A percentile compares a stretch with the other conserved stretches of the same genome.
Evolutionary conservation across 64 coral and sea anemone species (phyloP).

Genomic region (Actinia equina): DNA sequence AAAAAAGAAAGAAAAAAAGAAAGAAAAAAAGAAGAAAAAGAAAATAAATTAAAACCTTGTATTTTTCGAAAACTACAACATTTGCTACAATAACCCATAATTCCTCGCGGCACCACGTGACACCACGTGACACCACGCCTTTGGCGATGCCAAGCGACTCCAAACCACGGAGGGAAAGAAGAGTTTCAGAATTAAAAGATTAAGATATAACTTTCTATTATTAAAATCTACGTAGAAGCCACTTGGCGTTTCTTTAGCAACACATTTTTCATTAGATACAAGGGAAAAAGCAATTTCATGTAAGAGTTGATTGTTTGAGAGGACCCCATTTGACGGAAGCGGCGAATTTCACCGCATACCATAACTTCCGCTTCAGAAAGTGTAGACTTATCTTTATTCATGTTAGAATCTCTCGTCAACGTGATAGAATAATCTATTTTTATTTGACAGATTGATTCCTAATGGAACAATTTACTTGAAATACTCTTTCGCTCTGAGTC

Average conservation of each 20-base stretch:
- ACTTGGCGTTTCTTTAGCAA: neutral
- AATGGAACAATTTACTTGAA: neutral
- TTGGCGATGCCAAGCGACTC: too few species aligned
- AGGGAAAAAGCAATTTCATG: neutral
- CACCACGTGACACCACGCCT: too few species aligned
- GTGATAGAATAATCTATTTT: neutral
- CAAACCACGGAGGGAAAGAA: too few species aligned
- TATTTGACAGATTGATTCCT: neutral
- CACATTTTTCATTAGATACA: neutral
- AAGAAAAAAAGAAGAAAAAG: neutral
- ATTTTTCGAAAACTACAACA: too few species aligned
- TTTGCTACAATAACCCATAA: too few species aligned
- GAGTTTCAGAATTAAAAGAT: too few species aligned
- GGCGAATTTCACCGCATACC: neutral
- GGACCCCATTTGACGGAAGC: neutral
- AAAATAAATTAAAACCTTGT: too few species aligned
- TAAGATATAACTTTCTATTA: too few species aligned
- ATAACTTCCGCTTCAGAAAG: conserved; percentile 8
- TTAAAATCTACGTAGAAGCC: too few species aligned
- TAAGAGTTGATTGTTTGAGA: neutral
- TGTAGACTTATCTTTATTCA: neutral
- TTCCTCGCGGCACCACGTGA: too few species aligned
- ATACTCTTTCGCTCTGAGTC: neutral
- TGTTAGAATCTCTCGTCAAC: neutral
- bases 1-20: neutral